Base-by-base conservation (phyloP, 2,888 invertebrate genomes). In the Chorisops tibialis region DNA sequence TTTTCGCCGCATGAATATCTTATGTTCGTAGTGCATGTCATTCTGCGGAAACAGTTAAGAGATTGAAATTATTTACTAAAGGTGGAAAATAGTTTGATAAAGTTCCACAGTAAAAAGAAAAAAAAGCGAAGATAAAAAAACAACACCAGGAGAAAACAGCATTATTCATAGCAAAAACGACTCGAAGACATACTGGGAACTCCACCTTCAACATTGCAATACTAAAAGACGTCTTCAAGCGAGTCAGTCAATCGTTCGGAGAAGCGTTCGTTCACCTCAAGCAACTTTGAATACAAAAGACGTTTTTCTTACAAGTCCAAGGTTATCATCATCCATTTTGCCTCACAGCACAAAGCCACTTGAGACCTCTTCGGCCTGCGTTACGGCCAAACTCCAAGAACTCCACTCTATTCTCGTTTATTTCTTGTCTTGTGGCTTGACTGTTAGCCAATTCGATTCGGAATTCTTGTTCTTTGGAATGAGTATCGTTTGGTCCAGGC, bases 281-380 rank as follows among this genome's bases (percentile, higher is more conserved):
- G 39, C 41, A 47, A 63, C 60, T 63, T 63, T 63, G 63, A 63
- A 63, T 63, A 63, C 63, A 63, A 63, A 63, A 63, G 63, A 63
- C 41, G 48, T 48, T 60, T 52, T 56, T 60, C 56, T 49, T 48
- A 24, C 19, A 47, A 35, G 37, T 21, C 58, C 58, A 58, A 58
- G 58, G 58, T 58, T 58, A 58, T 47, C 58, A 14, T n/a, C 58
- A 45, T 21, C 30, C 56, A 41, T 56, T 45, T 43, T 56, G 24
- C 30, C 30, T 30, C 7, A n/a, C n/a, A 30, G 9, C 30, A 30
- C 30, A 30, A n/a, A 30, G 30, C 30, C 30, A 30, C 30, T 7
- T n/a, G n/a, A 47, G 47, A 19, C 12, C 50, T 50, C 50, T 30
- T 14, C 16, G 51, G 24, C 48, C 11, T 12, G 51, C 39, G 37